Evolutionary conservation across 2,888 invertebrate genomes (phyloP).

Genomic region (Zonitis immaculata): DNA sequence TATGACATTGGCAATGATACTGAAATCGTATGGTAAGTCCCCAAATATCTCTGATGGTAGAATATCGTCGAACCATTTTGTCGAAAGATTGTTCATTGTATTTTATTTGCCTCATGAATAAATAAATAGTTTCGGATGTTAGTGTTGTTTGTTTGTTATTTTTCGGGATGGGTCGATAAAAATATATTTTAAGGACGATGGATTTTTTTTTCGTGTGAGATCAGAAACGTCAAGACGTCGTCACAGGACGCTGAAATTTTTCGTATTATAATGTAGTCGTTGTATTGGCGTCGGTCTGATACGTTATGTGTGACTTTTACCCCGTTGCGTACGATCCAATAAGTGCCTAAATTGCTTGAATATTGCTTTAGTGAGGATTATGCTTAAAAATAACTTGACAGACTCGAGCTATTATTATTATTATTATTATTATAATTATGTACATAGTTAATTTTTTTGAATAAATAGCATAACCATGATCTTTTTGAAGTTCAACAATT

Average conservation of each 20-base stretch:
- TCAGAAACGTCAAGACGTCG: slow-evolving; percentile 27
- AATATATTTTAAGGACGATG: slow-evolving; percentile 35
- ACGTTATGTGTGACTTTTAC: slow-evolving; percentile 22
- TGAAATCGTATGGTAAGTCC: slow-evolving; percentile 44
- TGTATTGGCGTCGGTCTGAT: slow-evolving; percentile 36
- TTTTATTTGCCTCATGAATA: background rate
- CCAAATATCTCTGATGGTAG: too few species aligned
- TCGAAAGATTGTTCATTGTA: too few species aligned
- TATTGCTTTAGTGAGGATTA: too few species aligned
- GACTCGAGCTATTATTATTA: too few species aligned
- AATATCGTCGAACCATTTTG: too few species aligned
- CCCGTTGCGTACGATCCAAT: slow-evolving; percentile 9
- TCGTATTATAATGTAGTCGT: slow-evolving; percentile 32
- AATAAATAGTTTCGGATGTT: slow-evolving; percentile 3
- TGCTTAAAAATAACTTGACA: too few species aligned
- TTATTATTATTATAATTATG: too few species aligned
- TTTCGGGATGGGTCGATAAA: slow-evolving; percentile 35
- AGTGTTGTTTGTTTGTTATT: slow-evolving; percentile 20
- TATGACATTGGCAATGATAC: slow-evolving; percentile 39
- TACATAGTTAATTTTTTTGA: too few species aligned
- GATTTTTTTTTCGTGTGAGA: too few species aligned
- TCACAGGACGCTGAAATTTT: slow-evolving; percentile 22
- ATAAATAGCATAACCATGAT: slow-evolving; percentile 4
- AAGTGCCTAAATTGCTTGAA: slow-evolving; percentile 7
- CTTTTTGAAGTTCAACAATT: slow-evolving; percentile 18